Evolutionary conservation across 2,797 vertebrate genomes (phyloP).

Genomic region (Telmatherina bonti): DNA sequence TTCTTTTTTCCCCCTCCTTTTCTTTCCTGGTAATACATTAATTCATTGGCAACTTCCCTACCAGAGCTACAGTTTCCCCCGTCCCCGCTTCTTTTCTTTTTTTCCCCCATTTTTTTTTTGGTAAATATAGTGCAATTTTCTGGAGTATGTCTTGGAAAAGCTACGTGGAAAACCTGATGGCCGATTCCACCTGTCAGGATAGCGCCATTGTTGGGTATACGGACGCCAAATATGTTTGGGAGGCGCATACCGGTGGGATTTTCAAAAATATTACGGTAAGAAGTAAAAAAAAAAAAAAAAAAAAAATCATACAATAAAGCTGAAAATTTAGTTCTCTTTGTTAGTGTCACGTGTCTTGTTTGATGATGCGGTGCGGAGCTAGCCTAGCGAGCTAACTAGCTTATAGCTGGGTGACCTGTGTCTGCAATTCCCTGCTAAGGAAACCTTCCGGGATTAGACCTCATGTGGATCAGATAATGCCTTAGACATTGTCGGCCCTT

Average conservation of each 20-base stretch:
- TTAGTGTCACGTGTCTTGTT: constrained; percentile 10
- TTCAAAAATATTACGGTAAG: constrained; percentile 91
- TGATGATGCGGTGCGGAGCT: constrained; percentile 40
- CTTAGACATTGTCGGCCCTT: neutral
- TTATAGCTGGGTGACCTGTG: constrained; percentile 64
- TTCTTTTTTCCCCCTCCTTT: constrained; percentile 18
- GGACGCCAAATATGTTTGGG: constrained; percentile 97
- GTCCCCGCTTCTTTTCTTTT: neutral
- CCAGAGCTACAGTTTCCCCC: constrained; percentile 31
- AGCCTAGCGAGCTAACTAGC: constrained; percentile 45
- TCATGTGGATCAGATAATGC: constrained; percentile 39
- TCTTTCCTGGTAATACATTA: constrained; percentile 7
- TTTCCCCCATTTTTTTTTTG: constrained; percentile 23
- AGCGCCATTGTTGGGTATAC: constrained; percentile 96
- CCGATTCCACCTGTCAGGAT: constrained; percentile 97
- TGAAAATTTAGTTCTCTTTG: neutral
- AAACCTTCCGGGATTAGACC: constrained; percentile 62
- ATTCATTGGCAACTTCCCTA: constrained; percentile 25
- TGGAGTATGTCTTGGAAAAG: constrained; percentile 94
- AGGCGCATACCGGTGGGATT: constrained; percentile 89
- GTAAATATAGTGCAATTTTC: constrained; percentile 54
- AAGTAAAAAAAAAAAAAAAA: too few relatives aligned
- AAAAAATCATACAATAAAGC: accelerated
- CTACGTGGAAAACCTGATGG: constrained; percentile 98
- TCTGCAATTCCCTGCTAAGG: constrained; percentile 36